Evolutionary conservation across 2,888 invertebrate species (phyloP).

Genomic region (Hipparchia sbordonii): DNA sequence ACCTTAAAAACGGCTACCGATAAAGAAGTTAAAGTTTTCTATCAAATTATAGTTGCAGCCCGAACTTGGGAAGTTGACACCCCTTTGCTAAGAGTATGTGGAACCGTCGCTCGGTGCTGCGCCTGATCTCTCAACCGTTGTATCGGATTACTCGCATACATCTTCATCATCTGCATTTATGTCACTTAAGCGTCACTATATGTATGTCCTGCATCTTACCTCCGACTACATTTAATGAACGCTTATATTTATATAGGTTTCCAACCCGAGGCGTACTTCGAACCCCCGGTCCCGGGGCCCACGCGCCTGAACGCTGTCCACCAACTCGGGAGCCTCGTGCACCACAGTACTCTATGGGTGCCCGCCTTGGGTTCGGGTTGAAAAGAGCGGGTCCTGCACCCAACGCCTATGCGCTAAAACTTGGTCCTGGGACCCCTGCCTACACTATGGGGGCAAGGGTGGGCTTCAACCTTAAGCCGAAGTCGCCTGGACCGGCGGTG

Average conservation of each 20-base stretch:
- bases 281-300: conserved; percentile 86
- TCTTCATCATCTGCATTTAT: no score
- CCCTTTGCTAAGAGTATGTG: no score
- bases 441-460: conserved; percentile 71
- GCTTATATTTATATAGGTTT: conserved; percentile 46
- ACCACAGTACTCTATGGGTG: conserved; percentile 83
- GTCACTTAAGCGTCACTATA: no score
- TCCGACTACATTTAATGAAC: no score
- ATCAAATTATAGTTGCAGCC: no score
- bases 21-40: no score
- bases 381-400: conserved; percentile 83
- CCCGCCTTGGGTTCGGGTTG: conserved; percentile 69
- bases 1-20: no score
- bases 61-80: no score
- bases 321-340: conserved; percentile 78
- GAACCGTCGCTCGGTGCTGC: no score
- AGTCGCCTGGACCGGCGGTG: conserved; percentile 80
- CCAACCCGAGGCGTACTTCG: conserved; percentile 49
- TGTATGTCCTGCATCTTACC: no score
- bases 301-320: conserved; percentile 83
- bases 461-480: conserved; percentile 56
- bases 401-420: conserved; percentile 79
- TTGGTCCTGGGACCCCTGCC: conserved; percentile 75
- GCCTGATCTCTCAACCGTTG: no score
- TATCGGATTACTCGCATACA: no score